Base-by-base conservation (phyloP, 2,797 vertebrate genomes). In the Neosalanx taihuensis region DNA sequence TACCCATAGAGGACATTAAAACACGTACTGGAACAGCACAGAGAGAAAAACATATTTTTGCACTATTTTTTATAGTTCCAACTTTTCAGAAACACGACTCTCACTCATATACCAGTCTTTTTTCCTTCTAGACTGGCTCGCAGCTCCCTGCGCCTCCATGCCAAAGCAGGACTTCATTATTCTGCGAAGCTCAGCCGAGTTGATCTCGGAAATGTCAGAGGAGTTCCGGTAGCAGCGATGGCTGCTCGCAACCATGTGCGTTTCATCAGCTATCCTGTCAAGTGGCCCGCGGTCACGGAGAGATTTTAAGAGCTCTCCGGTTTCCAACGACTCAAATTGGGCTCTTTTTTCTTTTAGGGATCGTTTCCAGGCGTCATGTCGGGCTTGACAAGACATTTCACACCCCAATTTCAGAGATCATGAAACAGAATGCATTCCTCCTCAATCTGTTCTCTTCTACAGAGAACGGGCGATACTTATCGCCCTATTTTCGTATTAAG, bases 181-280 rank as follows among this genome's bases (percentile, higher is more conserved):
- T 64, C 33, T 64, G 31, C 18, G 33, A 33, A 63, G 61, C 26
- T 30, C 6, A 64, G 31, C 5, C 10, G 31, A 64, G 41, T 1
- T 2, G 9, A 46, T 46, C 41, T 9, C 41, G 10, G 41, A 46
- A 46, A 46, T 13, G 41, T 46, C 41, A 46, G 62, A 37, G n/a
- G 12, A 4, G 7, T 33, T 64, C 62, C n/a, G 26, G 9, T 53
- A 61, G 51, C 51, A 56, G 51, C 51, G 26, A 41, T 31, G 58
- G 12, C 64, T 59, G 62, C 29, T 63, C 31, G 49, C 49, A 57
- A 41, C 70, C 67, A 73, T 67, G 33, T 73, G 74, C 49, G 51
- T n/a, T 26, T n/a, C 70, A 56, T 68, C 69, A 7, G 5, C 64
- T 63, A 57, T 17, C 9, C 26, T 62, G 31, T 72, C 51, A 67